Base-by-base conservation (phyloP, 2,113 vertebrate species). In the Zosterops borbonicus region DNA sequence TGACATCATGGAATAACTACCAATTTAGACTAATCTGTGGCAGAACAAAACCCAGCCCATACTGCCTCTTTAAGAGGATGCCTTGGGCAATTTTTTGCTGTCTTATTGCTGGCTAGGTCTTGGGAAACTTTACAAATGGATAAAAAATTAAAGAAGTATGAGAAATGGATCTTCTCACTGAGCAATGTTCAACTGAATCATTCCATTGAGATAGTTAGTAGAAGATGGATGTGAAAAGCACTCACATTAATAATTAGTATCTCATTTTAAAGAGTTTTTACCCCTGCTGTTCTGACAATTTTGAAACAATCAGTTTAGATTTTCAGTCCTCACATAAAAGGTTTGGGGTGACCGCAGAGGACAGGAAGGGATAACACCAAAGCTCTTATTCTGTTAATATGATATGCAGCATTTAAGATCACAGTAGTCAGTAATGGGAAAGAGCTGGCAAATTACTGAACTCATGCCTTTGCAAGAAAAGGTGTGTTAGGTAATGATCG, bases 161-260 rank as follows among this genome's bases (percentile, higher is more conserved):
- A 96, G 91, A 92, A 95, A 96, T 95, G 86, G 87, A 95, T 97
- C 93, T 94, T 91, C 71, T 95, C 68, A 74, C 95, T 83, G 58
- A 4, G 12, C 22, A 14, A 85, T 55, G 68, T 91, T 94, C 83
- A 78, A 82, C 44, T 78, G 91, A 95, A 92, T 95, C 92, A 81
- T 93, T 96, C 96, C 92, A 95, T 76, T 87, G 91, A 84, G 87
- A 94, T 94, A 93, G 91, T 89, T 94, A 94, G 91, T 55, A 86
- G 84, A 88, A 95, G 95, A 92, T 52, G 87, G 93, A 94, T 80
- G 84, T 92, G 93, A 94, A 97, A 91, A 92, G 62, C 78, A 75
- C 87, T 83, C 80, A 52, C 83, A 77, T 63, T 64, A 96, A 96
- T 96, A 96, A 95, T 97, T 94, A 96, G 69, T 92, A 78, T 69